Conservation (phyloP, 2,888 invertebrate species). For the Hirudinaria manillensis region DNA sequence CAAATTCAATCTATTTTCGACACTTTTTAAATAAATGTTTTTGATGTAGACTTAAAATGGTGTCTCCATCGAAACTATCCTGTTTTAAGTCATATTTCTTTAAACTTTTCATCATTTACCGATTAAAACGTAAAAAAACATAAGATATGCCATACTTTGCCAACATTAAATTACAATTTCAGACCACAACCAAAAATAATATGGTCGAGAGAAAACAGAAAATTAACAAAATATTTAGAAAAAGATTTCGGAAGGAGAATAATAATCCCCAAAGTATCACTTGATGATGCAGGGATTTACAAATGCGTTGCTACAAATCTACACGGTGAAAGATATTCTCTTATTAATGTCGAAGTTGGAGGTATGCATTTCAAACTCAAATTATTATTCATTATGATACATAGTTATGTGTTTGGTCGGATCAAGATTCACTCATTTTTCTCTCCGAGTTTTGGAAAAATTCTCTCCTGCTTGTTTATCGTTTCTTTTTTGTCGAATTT, state of each 20-base stretch:
- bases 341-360: conserved; percentile 9
- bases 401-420: too few relatives aligned
- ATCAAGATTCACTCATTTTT: too few relatives aligned
- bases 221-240: neutral
- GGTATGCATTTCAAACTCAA: neutral
- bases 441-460: too few relatives aligned
- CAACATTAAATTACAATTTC: neutral
- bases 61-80: too few relatives aligned
- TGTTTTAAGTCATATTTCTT: too few relatives aligned
- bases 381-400: neutral
- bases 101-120: too few relatives aligned
- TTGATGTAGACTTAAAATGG: too few relatives aligned
- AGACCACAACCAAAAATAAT: neutral
- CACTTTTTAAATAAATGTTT: too few relatives aligned
- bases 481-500: too few relatives aligned
- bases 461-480: too few relatives aligned
- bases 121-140: too few relatives aligned
- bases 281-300: neutral
- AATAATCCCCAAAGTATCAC: neutral
- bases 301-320: neutral
- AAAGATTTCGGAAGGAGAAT: conserved; percentile 12
- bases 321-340: neutral
- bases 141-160: neutral
- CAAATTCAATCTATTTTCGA: too few relatives aligned
- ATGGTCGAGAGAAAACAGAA: neutral